phyloP scores from a whole-genome alignment of 2,888 invertebrate genomes.

The Melanchra persicariae region DNA sequence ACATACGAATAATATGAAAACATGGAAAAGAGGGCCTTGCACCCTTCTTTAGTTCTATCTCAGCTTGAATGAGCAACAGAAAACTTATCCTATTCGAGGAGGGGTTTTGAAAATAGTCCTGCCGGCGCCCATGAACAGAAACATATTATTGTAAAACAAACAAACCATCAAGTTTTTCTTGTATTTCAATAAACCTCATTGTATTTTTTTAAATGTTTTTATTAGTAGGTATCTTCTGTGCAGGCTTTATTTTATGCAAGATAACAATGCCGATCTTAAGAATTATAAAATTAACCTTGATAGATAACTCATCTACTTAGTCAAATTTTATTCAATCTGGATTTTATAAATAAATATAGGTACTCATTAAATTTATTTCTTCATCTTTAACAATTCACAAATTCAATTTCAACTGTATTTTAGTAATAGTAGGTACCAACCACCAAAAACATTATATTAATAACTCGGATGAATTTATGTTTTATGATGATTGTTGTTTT shows the following conservation, averaged over 20 bases:
- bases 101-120: no score
- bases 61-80: no score
- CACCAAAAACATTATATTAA: not conserved
- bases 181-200: not conserved
- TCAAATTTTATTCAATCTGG: not conserved
- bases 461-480: not conserved
- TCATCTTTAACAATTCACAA: not conserved
- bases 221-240: not conserved
- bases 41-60: no score
- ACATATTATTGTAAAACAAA: not conserved
- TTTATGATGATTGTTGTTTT: not conserved
- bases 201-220: not conserved
- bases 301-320: not conserved
- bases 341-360: constrained; percentile 8
- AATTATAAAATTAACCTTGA: constrained; percentile 13
- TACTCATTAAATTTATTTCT: constrained; percentile 8
- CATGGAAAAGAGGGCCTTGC: no score
- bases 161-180: not conserved
- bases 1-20: no score
- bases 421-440: not conserved
- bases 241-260: not conserved
- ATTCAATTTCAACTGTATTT: not conserved
- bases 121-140: no score
- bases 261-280: not conserved
- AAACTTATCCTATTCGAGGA: no score